phyloP scores from a whole-genome alignment of 92 coral and sea anemone species.

The Plumapathes pennacea region DNA sequence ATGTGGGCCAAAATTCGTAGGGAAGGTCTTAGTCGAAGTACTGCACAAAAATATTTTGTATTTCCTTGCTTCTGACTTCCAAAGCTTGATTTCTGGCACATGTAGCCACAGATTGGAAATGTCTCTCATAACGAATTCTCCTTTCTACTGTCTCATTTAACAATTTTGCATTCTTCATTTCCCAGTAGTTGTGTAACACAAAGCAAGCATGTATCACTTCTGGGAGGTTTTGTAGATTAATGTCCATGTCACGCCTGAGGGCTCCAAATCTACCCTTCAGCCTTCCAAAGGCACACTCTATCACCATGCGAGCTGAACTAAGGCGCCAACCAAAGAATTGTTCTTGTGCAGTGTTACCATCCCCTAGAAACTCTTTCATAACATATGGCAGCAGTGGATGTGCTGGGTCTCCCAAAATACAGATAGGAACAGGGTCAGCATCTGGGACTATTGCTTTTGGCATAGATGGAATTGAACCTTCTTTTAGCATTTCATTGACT shows the following conservation, averaged over 20 bases:
- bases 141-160: neutral
- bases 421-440: constrained; percentile 14
- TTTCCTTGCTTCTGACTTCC: no score
- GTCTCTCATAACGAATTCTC: no score
- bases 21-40: no score
- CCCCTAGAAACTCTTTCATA: constrained; percentile 19
- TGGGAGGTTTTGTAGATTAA: constrained; percentile 13
- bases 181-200: constrained; percentile 35
- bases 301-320: constrained; percentile 22
- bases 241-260: constrained; percentile 33
- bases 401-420: constrained; percentile 11
- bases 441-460: constrained; percentile 5
- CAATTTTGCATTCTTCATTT: constrained; percentile 8
- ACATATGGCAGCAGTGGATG: constrained; percentile 17
- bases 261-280: constrained; percentile 43
- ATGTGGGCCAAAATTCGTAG: no score
- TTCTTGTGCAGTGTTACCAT: constrained; percentile 22
- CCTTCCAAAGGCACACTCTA: constrained; percentile 26
- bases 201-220: constrained; percentile 30
- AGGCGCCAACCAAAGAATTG: constrained; percentile 17
- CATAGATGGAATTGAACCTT: constrained; percentile 36
- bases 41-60: no score
- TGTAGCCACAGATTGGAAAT: no score
- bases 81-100: no score
- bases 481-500: constrained; percentile 14